A percentile compares a stretch with the other conserved stretches of the same genome.
Evolutionary conservation across 2,888 invertebrate species (phyloP).

Genomic region (Cheilosia variabilis): DNA sequence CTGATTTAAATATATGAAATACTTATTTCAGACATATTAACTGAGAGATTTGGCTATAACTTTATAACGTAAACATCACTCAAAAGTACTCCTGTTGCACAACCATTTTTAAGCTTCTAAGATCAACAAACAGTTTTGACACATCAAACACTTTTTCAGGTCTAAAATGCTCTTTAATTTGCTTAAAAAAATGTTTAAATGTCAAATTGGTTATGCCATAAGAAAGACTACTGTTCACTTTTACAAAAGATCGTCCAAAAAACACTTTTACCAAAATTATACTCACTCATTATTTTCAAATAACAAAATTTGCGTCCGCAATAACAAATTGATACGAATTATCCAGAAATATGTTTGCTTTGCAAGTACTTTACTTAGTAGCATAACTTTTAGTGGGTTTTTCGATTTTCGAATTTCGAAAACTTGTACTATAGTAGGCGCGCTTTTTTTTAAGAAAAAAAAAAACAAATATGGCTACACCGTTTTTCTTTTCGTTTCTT

Average conservation of each 20-base stretch:
- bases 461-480: slow-evolving; percentile 71
- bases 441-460: slow-evolving; percentile 45
- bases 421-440: slow-evolving; percentile 69
- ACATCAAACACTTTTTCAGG: too few relatives aligned
- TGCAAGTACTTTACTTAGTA: slow-evolving; percentile 61
- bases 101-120: too few relatives aligned
- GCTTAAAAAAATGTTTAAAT: too few relatives aligned
- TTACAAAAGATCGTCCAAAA: background rate
- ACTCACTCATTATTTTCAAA: slow-evolving; percentile 72
- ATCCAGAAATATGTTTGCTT: slow-evolving; percentile 70
- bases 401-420: slow-evolving; percentile 56
- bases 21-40: too few relatives aligned
- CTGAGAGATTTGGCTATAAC: too few relatives aligned
- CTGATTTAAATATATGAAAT: too few relatives aligned
- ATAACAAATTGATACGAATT: slow-evolving; percentile 67
- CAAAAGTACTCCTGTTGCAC: too few relatives aligned
- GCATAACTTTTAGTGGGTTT: slow-evolving; percentile 65
- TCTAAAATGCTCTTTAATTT: too few relatives aligned
- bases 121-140: too few relatives aligned
- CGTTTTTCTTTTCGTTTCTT: slow-evolving; percentile 26
- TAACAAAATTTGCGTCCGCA: slow-evolving; percentile 67
- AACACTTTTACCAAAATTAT: slow-evolving; percentile 16
- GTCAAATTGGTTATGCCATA: background rate
- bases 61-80: too few relatives aligned
- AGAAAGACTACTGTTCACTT: background rate